Percentiles rank a stretch among this genome's conserved stretches.
These are phyloP conservation scores for Dermolepida albohirtum DNA, from an alignment of 2,888 invertebrate genomes.

Conservation along the genomic window DNA sequence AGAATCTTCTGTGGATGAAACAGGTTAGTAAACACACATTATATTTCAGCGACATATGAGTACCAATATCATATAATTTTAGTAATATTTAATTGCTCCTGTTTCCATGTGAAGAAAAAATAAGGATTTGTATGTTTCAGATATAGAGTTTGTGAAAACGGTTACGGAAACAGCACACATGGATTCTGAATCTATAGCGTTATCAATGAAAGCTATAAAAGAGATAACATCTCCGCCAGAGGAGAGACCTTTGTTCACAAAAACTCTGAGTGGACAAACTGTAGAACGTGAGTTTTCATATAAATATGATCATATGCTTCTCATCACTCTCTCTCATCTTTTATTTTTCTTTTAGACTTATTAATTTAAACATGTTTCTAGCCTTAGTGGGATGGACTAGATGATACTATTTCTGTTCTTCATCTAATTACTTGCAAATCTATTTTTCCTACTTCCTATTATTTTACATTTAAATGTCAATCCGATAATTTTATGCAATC, in stretches of 20 bases:
- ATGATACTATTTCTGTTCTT: constrained; percentile 36
- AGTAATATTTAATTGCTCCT: neutral
- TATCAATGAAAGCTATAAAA: constrained; percentile 47
- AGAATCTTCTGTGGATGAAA: constrained; percentile 14
- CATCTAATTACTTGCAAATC: constrained; percentile 34
- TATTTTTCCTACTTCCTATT: constrained; percentile 19
- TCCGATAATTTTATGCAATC: neutral
- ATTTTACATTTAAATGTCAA: constrained; percentile 36
- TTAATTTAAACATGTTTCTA: constrained; percentile 30
- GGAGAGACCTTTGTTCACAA: constrained; percentile 78
- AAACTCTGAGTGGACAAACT: constrained; percentile 80
- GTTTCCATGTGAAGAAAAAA: neutral
- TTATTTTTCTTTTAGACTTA: constrained; percentile 36
- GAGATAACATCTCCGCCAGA: constrained; percentile 61
- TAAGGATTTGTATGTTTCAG: constrained; percentile 28
- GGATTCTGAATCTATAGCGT: constrained; percentile 42
- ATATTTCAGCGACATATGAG: too few species aligned
- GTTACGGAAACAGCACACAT: constrained; percentile 47
- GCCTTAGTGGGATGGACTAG: constrained; percentile 17
- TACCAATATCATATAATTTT: neutral
- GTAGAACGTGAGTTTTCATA: constrained; percentile 80
- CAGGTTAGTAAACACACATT: constrained; percentile 15
- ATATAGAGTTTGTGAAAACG: constrained; percentile 44
- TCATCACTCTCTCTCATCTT: constrained; percentile 3
- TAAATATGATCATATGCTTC: neutral